Evolutionary conservation across 2,797 vertebrate species (phyloP).

Genomic region (Anabas testudineus): DNA sequence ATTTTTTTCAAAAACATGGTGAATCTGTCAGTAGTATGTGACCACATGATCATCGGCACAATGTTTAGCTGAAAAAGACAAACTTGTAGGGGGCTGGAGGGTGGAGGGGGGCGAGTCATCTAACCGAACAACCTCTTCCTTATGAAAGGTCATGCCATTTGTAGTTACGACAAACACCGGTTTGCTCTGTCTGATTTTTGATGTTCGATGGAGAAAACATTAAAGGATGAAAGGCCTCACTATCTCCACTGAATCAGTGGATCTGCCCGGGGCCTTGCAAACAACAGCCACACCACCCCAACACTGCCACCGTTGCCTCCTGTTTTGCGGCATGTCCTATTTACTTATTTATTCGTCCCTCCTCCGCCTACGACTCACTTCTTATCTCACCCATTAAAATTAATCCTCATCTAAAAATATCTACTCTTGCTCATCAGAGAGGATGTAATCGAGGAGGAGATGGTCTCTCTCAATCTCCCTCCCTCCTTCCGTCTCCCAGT

Average conservation of each 20-base stretch:
- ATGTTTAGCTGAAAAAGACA: neutral
- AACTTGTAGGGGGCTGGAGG: neutral
- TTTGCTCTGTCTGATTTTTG: constrained; percentile 51
- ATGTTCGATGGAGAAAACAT: constrained; percentile 52
- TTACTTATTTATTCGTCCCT: constrained; percentile 80
- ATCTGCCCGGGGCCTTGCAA: constrained; percentile 70
- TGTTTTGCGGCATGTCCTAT: constrained; percentile 78
- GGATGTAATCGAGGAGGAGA: constrained; percentile 54
- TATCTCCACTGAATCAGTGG: constrained; percentile 74
- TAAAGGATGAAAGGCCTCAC: constrained; percentile 67
- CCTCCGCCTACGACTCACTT: constrained; percentile 68
- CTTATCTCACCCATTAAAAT: constrained; percentile 80
- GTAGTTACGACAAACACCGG: constrained; percentile 29
- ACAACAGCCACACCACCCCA: constrained; percentile 45
- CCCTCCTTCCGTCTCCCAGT: constrained; percentile 9
- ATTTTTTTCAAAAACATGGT: neutral
- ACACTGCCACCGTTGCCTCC: constrained; percentile 56
- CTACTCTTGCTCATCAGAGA: constrained; percentile 58
- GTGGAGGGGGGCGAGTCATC: neutral
- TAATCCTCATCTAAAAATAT: constrained; percentile 83
- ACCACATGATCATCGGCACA: neutral
- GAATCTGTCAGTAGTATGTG: neutral
- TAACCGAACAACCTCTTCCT: constrained; percentile 10
- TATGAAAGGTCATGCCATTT: constrained; percentile 11
- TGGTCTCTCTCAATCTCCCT: constrained; percentile 31